Conservation (phyloP, 2,113 vertebrate genomes). For the Ochotona princeps region DNA sequence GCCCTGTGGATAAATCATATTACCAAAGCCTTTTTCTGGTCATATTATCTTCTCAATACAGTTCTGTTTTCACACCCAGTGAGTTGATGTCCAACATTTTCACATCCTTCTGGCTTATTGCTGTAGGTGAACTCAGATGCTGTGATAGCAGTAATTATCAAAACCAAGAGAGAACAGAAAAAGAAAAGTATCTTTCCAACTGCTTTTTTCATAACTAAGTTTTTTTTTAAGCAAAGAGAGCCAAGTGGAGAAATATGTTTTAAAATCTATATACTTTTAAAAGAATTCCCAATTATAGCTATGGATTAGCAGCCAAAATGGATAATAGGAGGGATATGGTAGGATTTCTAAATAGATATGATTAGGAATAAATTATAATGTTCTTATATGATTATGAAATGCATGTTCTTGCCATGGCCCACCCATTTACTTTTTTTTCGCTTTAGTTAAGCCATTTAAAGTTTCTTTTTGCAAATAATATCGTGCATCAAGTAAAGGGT, state of each 20-base stretch:
- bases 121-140: constrained; percentile 35
- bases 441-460: background rate
- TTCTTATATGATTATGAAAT: background rate
- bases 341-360: background rate
- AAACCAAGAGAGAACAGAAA: constrained; percentile 28
- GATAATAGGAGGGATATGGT: background rate
- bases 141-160: constrained; percentile 64
- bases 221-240: background rate
- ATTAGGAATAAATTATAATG: background rate
- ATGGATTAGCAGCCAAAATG: background rate
- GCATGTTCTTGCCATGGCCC: background rate
- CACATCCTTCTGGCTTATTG: constrained; percentile 61
- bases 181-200: constrained; percentile 13
- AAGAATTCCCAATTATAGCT: background rate
- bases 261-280: background rate
- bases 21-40: constrained; percentile 48
- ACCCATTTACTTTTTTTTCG: background rate
- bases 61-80: constrained; percentile 59
- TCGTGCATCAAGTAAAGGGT: background rate
- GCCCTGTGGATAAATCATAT: background rate
- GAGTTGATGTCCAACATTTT: constrained; percentile 61
- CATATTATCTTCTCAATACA: constrained; percentile 51
- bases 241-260: constrained; percentile 39
- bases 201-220: constrained; percentile 37
- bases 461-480: background rate